These are phyloP conservation scores for Cercocebus atys DNA, from an alignment of 2,113 vertebrate species.

Conservation along the genomic window DNA sequence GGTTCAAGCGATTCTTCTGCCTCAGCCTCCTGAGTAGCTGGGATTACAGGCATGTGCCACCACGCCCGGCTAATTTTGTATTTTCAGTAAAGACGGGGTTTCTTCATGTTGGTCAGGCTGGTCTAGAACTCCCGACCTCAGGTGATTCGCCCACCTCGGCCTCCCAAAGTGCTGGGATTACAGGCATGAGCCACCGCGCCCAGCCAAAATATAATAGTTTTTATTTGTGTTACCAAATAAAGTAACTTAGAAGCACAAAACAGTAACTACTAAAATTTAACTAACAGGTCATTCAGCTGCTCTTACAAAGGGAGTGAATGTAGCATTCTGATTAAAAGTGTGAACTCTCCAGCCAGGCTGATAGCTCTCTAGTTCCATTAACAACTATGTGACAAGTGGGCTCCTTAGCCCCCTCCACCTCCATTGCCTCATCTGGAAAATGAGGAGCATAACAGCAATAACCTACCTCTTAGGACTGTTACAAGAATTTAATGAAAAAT, in stretches of 20 bases:
- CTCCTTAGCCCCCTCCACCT: neutral
- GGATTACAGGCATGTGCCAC: no score
- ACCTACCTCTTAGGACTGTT: neutral
- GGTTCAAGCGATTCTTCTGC: no score
- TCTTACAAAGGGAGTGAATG: neutral
- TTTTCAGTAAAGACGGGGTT: no score
- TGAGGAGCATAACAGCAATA: neutral
- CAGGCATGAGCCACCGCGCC: no score
- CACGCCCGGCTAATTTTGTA: no score
- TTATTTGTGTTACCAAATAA: neutral
- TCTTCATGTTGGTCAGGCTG: no score
- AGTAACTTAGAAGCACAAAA: neutral
- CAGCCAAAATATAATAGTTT: neutral
- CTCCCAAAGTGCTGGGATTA: no score
- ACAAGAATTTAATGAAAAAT: neutral
- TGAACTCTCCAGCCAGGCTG: neutral
- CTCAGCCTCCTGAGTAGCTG: no score
- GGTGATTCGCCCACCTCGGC: no score
- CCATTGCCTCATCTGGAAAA: neutral
- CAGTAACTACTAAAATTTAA: neutral
- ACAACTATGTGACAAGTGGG: neutral
- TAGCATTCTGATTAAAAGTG: neutral
- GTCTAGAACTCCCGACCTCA: no score
- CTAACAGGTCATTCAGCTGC: neutral
- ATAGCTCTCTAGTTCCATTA: neutral